A percentile compares a stretch with the other conserved stretches of the same genome.
Conservation (phyloP, 2,797 vertebrate genomes). For the Pelobates cultripes region DNA sequence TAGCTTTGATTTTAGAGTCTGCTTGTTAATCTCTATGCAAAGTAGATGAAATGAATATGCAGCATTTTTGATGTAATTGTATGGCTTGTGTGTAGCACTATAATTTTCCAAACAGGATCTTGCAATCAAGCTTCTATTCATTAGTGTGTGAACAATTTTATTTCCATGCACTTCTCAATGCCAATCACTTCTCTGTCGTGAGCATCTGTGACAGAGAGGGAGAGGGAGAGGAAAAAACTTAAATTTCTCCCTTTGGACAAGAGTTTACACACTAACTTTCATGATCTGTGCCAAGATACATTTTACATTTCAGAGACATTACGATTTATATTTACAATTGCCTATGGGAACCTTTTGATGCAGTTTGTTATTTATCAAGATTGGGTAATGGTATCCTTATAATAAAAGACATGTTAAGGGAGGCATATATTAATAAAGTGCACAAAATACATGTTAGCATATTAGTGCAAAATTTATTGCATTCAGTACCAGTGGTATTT, state of each 20-base stretch:
- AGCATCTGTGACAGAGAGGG: constrained; percentile 74
- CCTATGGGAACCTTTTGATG: no score
- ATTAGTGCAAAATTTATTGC: no score
- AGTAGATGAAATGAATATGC: constrained; percentile 97
- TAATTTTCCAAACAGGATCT: constrained; percentile 99
- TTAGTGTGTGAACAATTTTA: constrained; percentile 98
- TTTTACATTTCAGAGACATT: no score
- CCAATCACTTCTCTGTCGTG: constrained; percentile 92
- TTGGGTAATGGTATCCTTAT: no score
- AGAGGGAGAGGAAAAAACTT: constrained; percentile 66
- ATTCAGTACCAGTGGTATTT: no score
- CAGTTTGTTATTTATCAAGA: no score
- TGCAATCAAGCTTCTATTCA: constrained; percentile 99
- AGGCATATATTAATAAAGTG: no score
- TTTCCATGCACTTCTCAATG: constrained; percentile 96
- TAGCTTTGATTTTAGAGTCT: constrained; percentile 79
- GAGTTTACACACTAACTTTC: constrained; percentile 66
- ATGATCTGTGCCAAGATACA: constrained; percentile 24
- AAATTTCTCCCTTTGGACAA: constrained; percentile 72
- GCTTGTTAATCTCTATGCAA: constrained; percentile 96
- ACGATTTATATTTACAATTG: no score
- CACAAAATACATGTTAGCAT: no score
- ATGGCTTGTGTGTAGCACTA: constrained; percentile 92
- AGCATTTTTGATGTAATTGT: constrained; percentile 98
- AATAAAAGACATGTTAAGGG: no score